phyloP scores from a whole-genome alignment of 2,113 vertebrate genomes.

The Sterrhoptilus dennistouni region DNA sequence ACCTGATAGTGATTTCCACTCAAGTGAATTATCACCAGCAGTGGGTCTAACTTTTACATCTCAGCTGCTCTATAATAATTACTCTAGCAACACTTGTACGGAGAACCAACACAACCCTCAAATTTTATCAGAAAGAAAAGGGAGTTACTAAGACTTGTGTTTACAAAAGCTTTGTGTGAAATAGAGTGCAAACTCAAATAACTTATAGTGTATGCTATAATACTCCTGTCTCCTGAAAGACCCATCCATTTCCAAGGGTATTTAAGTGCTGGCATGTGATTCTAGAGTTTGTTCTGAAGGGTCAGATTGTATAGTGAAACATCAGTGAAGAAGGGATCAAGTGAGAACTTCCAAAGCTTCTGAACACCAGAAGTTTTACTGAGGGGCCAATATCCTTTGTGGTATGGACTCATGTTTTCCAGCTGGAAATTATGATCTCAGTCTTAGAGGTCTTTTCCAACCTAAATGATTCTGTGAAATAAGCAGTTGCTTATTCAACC shows the following conservation, averaged over 20 bases:
- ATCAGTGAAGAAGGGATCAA: background rate
- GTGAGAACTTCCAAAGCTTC: background rate
- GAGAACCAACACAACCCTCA: background rate
- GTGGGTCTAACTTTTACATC: background rate
- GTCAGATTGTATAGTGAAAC: background rate
- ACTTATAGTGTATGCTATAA: background rate
- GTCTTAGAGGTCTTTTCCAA: background rate
- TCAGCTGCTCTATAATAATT: background rate
- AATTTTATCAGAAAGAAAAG: background rate
- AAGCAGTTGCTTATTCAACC: background rate
- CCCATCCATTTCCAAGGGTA: background rate
- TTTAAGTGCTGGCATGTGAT: background rate
- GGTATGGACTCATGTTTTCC: rapidly evolving
- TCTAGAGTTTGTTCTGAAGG: background rate
- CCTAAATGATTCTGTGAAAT: background rate
- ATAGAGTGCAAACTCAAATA: background rate
- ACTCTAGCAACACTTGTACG: background rate
- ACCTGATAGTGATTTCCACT: background rate
- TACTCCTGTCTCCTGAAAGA: background rate
- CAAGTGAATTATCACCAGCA: background rate
- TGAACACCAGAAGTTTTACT: background rate
- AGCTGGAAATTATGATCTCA: background rate
- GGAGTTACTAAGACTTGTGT: background rate
- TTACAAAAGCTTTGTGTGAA: background rate
- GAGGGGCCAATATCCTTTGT: background rate